Evolutionary conservation across 2,888 invertebrate species (phyloP), one percentile per base, ranked within the genome.

Genomic region (Tinea pellionella): DNA sequence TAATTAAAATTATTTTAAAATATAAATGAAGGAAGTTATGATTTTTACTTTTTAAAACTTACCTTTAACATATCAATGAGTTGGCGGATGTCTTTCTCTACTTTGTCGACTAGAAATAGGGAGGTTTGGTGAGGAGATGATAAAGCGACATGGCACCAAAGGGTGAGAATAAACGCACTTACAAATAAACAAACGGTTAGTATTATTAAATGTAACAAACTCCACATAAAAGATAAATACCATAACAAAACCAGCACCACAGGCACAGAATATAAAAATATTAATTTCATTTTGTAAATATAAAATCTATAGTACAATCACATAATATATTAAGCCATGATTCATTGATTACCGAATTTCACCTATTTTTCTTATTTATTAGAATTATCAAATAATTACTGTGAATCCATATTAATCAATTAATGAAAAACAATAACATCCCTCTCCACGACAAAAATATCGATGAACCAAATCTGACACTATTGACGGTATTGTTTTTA

Each of bases 71-170:
- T 88, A 63, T 89, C 89, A 57, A 91, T 88, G 65, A 92, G 88
- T 47, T 88, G 80, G 64, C 91, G 89, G 61, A 89, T 72, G 68
- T 91, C 90, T 67, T 90, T 91, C 65, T 91, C 88, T 19, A 89
- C 85, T 68, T 89, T 89, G 66, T 91, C 89, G 62, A 90, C 74
- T 63, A 88, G 69, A 69, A 89, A 90, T 43, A 89, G 71, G 47
- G 90, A 89, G 47, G 90, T 90, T 74, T 91, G 90, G 71, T 92
- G 90, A 56, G 89, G 89, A 15, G 92, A 89, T 18, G 92, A 92
- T 41, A 92, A 75, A 62, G 89, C 87, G 60, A 91, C 80, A 71
- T 92, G 91, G 63, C 92, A 89, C 88, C 91, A 89, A 67, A 92
- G 76, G 8, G 85, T 80, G 59, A 86, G 71, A 15, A 72, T 67